These are phyloP conservation scores for Chionis minor DNA, from an alignment of 2,113 vertebrate genomes.

Conservation along the genomic window DNA sequence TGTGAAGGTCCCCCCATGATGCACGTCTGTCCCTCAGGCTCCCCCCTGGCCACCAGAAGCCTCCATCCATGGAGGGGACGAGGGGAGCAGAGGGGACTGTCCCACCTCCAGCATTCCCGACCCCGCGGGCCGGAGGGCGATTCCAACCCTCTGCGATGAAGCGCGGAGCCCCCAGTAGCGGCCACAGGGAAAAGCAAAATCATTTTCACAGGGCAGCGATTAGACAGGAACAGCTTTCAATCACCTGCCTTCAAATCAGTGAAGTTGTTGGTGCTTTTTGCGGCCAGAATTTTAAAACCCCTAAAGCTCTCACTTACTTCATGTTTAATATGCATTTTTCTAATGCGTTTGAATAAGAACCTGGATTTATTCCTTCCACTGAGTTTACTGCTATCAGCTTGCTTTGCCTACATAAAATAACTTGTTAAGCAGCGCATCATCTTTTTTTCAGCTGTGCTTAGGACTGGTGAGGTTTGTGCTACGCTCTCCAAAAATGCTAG, in stretches of 20 bases:
- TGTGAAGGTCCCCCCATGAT: neutral
- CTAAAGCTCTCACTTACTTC: neutral
- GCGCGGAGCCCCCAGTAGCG: neutral
- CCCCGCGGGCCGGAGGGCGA: too few relatives aligned
- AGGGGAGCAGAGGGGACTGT: neutral
- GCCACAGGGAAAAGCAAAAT: neutral
- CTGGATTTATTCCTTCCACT: neutral
- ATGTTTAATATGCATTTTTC: neutral
- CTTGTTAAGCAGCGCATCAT: accelerated
- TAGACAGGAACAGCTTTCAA: neutral
- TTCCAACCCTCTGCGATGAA: neutral
- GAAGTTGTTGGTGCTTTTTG: neutral
- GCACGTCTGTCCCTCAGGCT: neutral
- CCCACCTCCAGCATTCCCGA: neutral
- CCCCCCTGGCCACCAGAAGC: neutral
- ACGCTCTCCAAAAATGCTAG: neutral
- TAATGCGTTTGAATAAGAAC: neutral
- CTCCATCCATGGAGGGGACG: accelerated
- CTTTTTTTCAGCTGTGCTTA: neutral
- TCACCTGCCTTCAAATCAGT: neutral
- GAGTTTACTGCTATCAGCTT: neutral
- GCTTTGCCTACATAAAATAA: neutral
- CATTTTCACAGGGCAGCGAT: neutral
- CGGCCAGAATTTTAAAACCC: neutral
- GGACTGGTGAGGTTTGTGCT: neutral